phyloP scores from a whole-genome alignment of 1,140 invertebrate species.

The Aphelenchoides besseyi region DNA sequence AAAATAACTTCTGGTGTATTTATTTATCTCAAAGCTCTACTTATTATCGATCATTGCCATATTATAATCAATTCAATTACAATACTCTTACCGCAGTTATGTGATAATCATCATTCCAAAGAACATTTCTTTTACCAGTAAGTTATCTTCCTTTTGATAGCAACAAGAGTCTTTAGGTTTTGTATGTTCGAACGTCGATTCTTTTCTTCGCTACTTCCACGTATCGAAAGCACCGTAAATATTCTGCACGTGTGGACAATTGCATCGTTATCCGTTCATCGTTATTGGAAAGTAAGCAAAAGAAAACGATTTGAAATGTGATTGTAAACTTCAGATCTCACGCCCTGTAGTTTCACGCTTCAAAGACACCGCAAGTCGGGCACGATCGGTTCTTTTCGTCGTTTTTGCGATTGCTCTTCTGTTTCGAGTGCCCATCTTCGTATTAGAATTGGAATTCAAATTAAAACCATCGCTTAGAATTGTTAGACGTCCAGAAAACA shows the following conservation, averaged over 20 bases:
- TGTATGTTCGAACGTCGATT: conserved; percentile 62
- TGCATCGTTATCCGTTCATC: conserved; percentile 57
- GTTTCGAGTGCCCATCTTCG: conserved; percentile 57
- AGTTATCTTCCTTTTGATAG: conserved; percentile 17
- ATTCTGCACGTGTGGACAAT: conserved; percentile 61
- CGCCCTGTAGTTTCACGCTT: conserved; percentile 59
- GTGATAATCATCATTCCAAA: conserved; percentile 55
- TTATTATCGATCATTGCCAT: conserved; percentile 57
- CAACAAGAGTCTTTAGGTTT: conserved; percentile 19
- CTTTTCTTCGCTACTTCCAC: conserved; percentile 51
- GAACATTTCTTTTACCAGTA: conserved; percentile 56
- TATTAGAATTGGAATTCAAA: conserved; percentile 55
- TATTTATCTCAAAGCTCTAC: conserved; percentile 59
- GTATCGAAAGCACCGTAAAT: conserved; percentile 54
- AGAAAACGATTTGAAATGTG: neutral
- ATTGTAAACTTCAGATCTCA: conserved; percentile 54
- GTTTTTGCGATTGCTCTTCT: conserved; percentile 49
- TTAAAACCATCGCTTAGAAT: conserved; percentile 46
- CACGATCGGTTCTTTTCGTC: conserved; percentile 45
- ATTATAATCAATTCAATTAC: conserved; percentile 51
- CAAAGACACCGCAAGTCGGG: conserved; percentile 54
- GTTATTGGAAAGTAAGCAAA: conserved; percentile 60
- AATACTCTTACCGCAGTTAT: conserved; percentile 55
- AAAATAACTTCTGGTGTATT: conserved; percentile 63
- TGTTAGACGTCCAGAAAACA: conserved; percentile 45